phyloP scores from a whole-genome alignment of 2,888 invertebrate genomes.

The Ophion ventricosus region DNA sequence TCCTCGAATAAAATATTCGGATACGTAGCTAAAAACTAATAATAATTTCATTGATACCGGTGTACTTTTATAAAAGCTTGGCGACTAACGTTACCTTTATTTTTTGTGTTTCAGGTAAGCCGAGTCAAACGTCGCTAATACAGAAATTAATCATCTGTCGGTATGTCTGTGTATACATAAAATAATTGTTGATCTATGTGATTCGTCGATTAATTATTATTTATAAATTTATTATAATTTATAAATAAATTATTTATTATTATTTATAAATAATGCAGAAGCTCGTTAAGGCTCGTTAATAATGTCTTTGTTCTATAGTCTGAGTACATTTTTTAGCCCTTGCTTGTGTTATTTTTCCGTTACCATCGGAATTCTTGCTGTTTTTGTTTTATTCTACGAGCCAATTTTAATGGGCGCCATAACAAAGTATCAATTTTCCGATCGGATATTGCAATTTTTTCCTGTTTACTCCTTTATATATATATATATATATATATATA shows the following conservation, averaged over 20 bases:
- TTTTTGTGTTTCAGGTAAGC: constrained; percentile 78
- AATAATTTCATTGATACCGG: neutral
- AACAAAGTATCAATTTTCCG: neutral
- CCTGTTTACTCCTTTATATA: neutral
- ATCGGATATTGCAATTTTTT: neutral
- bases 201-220: neutral
- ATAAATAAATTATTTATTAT: neutral
- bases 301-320: neutral
- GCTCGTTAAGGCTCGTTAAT: neutral
- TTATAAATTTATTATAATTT: neutral
- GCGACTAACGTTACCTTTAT: constrained; percentile 45
- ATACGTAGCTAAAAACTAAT: neutral
- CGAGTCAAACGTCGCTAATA: constrained; percentile 8
- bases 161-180: neutral
- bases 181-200: neutral
- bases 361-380: neutral
- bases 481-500: neutral
- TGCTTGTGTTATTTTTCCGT: neutral
- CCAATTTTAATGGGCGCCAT: neutral
- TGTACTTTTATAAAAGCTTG: neutral
- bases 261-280: neutral
- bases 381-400: neutral
- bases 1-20: neutral
- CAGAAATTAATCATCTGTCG: neutral
- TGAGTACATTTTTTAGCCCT: neutral